These are phyloP conservation scores for Jacana jacana DNA, from an alignment of 2,113 vertebrate species.

Conservation along the genomic window DNA sequence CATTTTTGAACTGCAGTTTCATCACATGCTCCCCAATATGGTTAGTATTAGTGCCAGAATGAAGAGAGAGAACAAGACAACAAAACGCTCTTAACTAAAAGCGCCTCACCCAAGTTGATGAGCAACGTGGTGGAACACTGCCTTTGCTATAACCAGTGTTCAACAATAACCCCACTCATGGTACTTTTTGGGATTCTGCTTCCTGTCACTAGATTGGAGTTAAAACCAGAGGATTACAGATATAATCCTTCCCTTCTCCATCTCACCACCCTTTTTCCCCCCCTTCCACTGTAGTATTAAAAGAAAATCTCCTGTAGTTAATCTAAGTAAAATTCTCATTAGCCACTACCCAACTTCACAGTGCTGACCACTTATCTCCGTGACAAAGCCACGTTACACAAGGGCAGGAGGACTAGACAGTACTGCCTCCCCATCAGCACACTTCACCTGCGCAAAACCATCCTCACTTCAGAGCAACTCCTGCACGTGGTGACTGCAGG, in stretches of 20 bases:
- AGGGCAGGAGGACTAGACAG: not conserved
- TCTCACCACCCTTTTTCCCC: not conserved
- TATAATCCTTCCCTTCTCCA: not conserved
- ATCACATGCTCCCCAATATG: not conserved
- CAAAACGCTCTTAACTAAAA: not conserved
- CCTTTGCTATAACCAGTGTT: not conserved
- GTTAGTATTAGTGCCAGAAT: not conserved
- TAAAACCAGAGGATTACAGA: not conserved
- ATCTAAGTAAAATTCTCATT: not conserved
- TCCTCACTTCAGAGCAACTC: not conserved
- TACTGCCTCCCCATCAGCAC: not conserved
- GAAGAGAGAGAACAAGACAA: not conserved
- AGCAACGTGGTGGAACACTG: not conserved
- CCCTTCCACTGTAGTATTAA: not conserved
- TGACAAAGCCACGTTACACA: not conserved
- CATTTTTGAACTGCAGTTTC: not conserved
- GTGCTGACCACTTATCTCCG: rapidly evolving
- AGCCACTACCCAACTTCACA: not conserved
- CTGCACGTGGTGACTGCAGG: not conserved
- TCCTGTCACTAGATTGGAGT: not conserved
- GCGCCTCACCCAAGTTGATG: not conserved
- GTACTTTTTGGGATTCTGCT: not conserved
- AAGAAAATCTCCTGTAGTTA: not conserved
- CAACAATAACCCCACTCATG: not conserved
- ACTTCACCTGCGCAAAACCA: not conserved